These are phyloP conservation scores for Palaemon carinicauda DNA, from an alignment of 1,140 invertebrate genomes.

Conservation along the genomic window DNA sequence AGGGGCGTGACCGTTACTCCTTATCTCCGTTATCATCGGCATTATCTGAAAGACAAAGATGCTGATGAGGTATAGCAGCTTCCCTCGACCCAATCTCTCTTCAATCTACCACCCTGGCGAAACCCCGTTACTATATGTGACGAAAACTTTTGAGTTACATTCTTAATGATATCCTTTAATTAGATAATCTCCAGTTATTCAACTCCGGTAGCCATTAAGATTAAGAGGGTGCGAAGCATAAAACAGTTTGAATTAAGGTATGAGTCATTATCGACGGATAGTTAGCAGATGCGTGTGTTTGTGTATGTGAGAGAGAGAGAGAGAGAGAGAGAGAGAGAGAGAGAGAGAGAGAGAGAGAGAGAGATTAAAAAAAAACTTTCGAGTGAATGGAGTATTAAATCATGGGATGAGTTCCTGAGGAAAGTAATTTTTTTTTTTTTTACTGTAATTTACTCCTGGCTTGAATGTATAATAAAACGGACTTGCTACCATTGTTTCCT, in stretches of 20 bases:
- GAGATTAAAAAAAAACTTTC: neutral
- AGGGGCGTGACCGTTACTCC: constrained; percentile 47
- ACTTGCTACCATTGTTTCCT: too few relatives aligned
- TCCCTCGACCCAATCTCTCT: constrained; percentile 45
- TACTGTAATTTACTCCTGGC: too few relatives aligned
- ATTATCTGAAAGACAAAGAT: constrained; percentile 52
- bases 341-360: neutral
- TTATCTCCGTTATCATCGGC: constrained; percentile 27
- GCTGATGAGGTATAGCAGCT: constrained; percentile 53
- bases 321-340: neutral
- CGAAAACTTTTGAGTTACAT: too few relatives aligned
- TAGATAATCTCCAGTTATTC: neutral
- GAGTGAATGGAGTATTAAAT: neutral
- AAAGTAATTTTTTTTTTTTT: too few relatives aligned
- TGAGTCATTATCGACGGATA: neutral
- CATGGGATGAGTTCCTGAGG: neutral
- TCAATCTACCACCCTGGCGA: constrained; percentile 33
- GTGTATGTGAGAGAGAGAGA: neutral
- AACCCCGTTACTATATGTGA: neutral
- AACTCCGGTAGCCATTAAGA: too few relatives aligned
- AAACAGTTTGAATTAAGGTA: neutral
- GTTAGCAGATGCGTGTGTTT: neutral
- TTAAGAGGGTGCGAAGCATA: neutral
- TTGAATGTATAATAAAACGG: too few relatives aligned
- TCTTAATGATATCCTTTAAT: too few relatives aligned